Evolutionary conservation across 1,140 invertebrate genomes (phyloP).

Genomic region (Drosophila pectinifera): DNA sequence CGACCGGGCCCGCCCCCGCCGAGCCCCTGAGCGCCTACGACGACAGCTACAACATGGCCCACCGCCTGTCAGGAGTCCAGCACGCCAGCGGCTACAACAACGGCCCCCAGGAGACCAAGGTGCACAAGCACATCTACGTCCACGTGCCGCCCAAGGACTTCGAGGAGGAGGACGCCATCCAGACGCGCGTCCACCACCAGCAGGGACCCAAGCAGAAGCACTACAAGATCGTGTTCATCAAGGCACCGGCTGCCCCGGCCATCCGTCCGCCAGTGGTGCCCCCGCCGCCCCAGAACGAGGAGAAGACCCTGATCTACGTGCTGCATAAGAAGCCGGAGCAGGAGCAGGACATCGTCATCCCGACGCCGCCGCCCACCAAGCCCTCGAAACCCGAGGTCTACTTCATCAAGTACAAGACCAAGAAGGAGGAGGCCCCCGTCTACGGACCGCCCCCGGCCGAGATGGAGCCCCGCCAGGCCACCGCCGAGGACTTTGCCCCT

Average conservation of each 20-base stretch:
- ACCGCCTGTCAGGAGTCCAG: conserved; percentile 68
- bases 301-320: conserved; percentile 94
- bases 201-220: conserved; percentile 90
- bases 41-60: conserved; percentile 80
- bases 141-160: conserved; percentile 92
- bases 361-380: conserved; percentile 90
- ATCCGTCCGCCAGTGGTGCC: conserved; percentile 88
- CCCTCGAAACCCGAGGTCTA: conserved; percentile 93
- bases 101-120: conserved; percentile 73
- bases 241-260: conserved; percentile 91
- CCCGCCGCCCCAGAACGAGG: conserved; percentile 89
- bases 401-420: conserved; percentile 95
- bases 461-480: conserved; percentile 71
- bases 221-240: conserved; percentile 95
- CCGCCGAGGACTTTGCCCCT: conserved; percentile 62
- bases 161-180: conserved; percentile 86
- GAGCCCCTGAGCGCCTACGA: conserved; percentile 66
- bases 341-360: conserved; percentile 90
- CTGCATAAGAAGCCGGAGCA: conserved; percentile 93
- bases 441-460: conserved; percentile 85
- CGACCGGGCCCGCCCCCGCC: conserved; percentile 30
- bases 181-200: conserved; percentile 86
- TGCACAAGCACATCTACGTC: conserved; percentile 93
- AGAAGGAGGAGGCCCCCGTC: conserved; percentile 82
- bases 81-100: conserved; percentile 75